Evolutionary conservation across 2,888 invertebrate genomes (phyloP).

Genomic region (Aspidapion aeneum): DNA sequence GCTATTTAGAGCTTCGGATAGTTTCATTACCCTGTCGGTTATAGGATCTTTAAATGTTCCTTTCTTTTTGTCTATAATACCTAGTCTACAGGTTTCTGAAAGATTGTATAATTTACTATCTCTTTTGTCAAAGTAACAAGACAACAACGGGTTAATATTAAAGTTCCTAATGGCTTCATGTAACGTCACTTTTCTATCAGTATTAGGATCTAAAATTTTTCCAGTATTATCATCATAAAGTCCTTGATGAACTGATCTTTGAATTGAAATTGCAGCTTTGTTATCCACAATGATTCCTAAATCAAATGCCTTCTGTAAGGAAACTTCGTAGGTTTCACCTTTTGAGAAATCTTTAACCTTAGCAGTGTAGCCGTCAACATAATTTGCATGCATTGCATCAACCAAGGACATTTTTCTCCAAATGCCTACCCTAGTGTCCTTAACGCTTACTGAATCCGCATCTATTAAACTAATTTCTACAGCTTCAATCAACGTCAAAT

Average conservation of each 20-base stretch:
- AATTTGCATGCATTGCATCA: constrained; percentile 72
- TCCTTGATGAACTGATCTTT: constrained; percentile 82
- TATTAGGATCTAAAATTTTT: constrained; percentile 78
- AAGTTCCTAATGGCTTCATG: constrained; percentile 81
- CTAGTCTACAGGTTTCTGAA: constrained; percentile 75
- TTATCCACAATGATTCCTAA: constrained; percentile 76
- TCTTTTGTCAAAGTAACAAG: constrained; percentile 77
- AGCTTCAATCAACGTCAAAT: constrained; percentile 78
- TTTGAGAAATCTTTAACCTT: constrained; percentile 66
- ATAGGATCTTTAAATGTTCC: constrained; percentile 75
- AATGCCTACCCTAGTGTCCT: constrained; percentile 70
- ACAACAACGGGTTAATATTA: constrained; percentile 73
- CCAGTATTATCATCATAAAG: constrained; percentile 77
- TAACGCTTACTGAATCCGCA: constrained; percentile 77
- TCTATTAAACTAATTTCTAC: constrained; percentile 79
- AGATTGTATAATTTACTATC: constrained; percentile 68
- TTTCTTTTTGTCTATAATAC: constrained; percentile 75
- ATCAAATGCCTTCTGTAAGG: constrained; percentile 73
- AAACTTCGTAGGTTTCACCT: constrained; percentile 61
- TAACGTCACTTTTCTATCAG: constrained; percentile 73
- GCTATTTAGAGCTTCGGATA: constrained; percentile 71
- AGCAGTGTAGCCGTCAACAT: constrained; percentile 69
- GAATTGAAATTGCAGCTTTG: constrained; percentile 77
- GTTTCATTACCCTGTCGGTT: constrained; percentile 60
- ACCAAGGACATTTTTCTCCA: constrained; percentile 75